A percentile compares a stretch with the other conserved stretches of the same genome.
These are phyloP conservation scores for Nemotelus nigrinus DNA, from an alignment of 2,888 invertebrate genomes.

Conservation along the genomic window DNA sequence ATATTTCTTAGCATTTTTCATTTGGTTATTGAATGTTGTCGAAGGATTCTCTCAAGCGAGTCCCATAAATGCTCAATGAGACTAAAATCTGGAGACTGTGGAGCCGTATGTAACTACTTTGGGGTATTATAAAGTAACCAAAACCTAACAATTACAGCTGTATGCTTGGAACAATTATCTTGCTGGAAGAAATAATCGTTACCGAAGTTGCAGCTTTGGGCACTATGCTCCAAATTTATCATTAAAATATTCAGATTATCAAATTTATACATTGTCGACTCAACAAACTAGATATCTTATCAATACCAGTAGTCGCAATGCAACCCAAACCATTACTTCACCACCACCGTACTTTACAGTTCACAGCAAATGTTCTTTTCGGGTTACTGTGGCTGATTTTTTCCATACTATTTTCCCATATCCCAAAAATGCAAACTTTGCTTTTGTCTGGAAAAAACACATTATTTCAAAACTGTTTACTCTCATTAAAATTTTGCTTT, in stretches of 20 bases:
- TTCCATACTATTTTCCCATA: background rate
- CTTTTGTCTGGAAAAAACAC: background rate
- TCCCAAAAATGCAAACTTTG: background rate
- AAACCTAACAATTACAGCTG: background rate
- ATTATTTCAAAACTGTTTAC: background rate
- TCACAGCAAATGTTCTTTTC: background rate
- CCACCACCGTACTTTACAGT: background rate
- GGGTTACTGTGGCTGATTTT: background rate
- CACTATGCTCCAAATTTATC: background rate
- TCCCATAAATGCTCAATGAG: constrained; percentile 50
- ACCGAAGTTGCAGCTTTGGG: background rate
- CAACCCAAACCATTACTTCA: too few species aligned
- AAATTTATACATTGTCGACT: too few species aligned
- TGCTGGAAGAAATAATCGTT: background rate
- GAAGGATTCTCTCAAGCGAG: constrained; percentile 27
- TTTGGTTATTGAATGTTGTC: constrained; percentile 36
- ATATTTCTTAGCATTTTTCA: background rate
- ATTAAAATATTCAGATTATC: too few species aligned
- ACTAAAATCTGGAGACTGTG: constrained; percentile 48
- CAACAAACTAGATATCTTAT: background rate
- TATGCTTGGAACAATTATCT: constrained; percentile 5
- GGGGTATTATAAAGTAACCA: constrained; percentile 8
- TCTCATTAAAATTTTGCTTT: background rate
- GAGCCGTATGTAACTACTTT: constrained; percentile 39
- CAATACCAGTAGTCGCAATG: background rate